Conservation (phyloP, 1,140 invertebrate genomes). For the Copidosoma floridanum region DNA sequence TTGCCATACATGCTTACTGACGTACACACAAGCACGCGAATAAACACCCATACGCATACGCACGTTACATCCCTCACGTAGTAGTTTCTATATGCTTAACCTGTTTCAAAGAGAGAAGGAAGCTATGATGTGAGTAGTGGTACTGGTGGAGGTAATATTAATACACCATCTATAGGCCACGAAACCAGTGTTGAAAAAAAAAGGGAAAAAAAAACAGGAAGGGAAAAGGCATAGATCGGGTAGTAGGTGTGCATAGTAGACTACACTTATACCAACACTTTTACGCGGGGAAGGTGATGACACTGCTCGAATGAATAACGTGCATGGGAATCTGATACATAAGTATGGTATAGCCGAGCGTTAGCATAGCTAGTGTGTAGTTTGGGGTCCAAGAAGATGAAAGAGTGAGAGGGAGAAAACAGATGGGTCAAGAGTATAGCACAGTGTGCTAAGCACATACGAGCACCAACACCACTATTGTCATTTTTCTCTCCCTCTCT, state of each 20-base stretch:
- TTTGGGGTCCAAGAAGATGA: constrained; percentile 7
- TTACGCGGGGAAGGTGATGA: constrained; percentile 49
- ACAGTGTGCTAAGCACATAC: neutral
- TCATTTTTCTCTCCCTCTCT: too few relatives aligned
- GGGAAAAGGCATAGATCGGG: too few relatives aligned
- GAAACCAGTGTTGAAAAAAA: constrained; percentile 34
- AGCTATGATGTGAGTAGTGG: too few relatives aligned
- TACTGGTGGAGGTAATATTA: constrained; percentile 51
- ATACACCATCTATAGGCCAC: constrained; percentile 45
- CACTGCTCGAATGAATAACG: constrained; percentile 52
- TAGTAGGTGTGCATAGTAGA: too few relatives aligned
- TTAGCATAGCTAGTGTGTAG: constrained; percentile 3
- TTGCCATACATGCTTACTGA: too few relatives aligned
- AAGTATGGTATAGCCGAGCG: neutral
- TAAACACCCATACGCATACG: neutral
- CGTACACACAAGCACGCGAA: too few relatives aligned
- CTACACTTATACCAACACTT: too few relatives aligned
- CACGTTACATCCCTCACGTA: neutral
- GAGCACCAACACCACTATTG: constrained; percentile 7
- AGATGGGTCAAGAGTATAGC: constrained; percentile 46
- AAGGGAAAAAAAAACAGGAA: too few relatives aligned
- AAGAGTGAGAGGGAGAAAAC: constrained; percentile 16
- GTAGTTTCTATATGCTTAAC: constrained; percentile 24
- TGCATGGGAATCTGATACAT: constrained; percentile 54
- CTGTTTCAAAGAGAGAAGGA: too few relatives aligned